phyloP scores from a whole-genome alignment of 2,888 invertebrate species.

The Hofmannophila pseudospretella region DNA sequence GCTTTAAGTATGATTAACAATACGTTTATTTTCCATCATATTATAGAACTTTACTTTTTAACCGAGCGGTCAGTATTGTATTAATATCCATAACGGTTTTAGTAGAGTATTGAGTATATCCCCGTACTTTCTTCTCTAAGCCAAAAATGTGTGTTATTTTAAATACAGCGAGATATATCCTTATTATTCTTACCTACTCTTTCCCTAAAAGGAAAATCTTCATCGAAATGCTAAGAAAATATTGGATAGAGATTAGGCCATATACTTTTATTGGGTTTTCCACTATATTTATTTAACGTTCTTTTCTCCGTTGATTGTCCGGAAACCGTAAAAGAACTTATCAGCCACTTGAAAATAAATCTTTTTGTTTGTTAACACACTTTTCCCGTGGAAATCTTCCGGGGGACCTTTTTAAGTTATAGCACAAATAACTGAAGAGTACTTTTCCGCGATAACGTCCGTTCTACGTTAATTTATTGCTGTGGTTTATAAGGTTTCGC shows the following conservation, averaged over 20 bases:
- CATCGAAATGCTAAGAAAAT: slow-evolving; percentile 72
- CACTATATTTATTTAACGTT: slow-evolving; percentile 73
- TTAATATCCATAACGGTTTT: too few relatives aligned
- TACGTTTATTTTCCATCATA: too few relatives aligned
- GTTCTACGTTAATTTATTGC: slow-evolving; percentile 49
- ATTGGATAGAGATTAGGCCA: slow-evolving; percentile 76
- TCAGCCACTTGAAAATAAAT: slow-evolving; percentile 66
- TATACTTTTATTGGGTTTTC: slow-evolving; percentile 74
- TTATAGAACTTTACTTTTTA: too few relatives aligned
- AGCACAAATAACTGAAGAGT: slow-evolving; percentile 50
- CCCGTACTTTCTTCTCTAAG: too few relatives aligned
- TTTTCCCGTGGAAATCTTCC: slow-evolving; percentile 36
- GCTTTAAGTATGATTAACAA: too few relatives aligned
- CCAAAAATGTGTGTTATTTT: too few relatives aligned
- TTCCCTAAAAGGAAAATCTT: slow-evolving; percentile 58
- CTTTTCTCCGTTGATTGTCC: slow-evolving; percentile 41
- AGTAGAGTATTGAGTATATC: too few relatives aligned
- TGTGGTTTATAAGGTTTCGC: slow-evolving; percentile 31
- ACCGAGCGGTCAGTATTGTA: too few relatives aligned
- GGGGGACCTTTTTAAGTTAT: slow-evolving; percentile 29
- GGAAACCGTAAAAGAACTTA: slow-evolving; percentile 53
- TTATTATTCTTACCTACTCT: slow-evolving; percentile 18
- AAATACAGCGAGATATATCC: too few relatives aligned
- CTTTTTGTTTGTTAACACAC: slow-evolving; percentile 75
- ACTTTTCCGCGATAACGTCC: slow-evolving; percentile 47